These are phyloP conservation scores for Clamator glandarius DNA, from an alignment of 2,797 vertebrate species.

Conservation along the genomic window DNA sequence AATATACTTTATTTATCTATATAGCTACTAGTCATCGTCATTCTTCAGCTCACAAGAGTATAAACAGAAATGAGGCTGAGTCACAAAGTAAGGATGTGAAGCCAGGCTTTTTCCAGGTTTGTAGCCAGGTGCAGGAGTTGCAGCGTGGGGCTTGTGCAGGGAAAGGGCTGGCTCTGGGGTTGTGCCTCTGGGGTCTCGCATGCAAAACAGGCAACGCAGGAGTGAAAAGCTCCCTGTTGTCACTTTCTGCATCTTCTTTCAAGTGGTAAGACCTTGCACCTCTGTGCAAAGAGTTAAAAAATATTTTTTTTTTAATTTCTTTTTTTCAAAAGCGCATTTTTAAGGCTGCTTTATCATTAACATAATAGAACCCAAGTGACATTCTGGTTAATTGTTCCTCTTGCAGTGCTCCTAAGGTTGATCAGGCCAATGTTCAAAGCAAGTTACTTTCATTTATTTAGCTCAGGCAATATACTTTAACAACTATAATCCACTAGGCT, in stretches of 20 bases:
- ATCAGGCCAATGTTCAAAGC: background rate
- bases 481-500: background rate
- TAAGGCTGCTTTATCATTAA: background rate
- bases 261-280: background rate
- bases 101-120: conserved; percentile 38
- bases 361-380: background rate
- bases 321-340: background rate
- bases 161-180: background rate
- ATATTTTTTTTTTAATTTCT: too few species aligned
- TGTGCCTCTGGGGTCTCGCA: background rate
- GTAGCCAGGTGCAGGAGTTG: conserved; percentile 1
- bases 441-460: background rate
- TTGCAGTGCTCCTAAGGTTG: background rate
- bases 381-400: background rate
- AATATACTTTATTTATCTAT: conserved; percentile 66
- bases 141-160: fast-evolving
- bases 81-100: conserved; percentile 21
- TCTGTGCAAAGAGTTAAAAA: background rate
- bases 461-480: background rate
- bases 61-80: conserved; percentile 47
- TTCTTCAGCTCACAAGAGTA: conserved; percentile 5
- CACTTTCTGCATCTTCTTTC: background rate
- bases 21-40: conserved; percentile 29
- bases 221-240: background rate
- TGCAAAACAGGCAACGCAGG: fast-evolving